phyloP scores from a whole-genome alignment of 2,113 vertebrate species.

The Bombycilla garrulus region DNA sequence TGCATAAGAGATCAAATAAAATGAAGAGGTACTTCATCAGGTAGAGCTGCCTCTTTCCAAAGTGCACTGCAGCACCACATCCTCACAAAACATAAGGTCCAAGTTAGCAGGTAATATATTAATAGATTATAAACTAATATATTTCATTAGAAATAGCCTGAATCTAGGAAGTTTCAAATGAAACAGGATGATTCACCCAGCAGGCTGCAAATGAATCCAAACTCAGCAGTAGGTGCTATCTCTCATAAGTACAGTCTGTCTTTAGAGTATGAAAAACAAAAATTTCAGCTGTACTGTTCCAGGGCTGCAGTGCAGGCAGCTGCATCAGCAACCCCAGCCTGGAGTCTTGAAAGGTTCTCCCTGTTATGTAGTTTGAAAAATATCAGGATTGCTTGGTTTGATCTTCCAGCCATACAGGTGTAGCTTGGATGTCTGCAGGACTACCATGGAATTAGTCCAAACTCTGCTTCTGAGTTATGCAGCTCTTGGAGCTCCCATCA shows the following conservation, averaged over 20 bases:
- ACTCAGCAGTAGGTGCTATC: neutral
- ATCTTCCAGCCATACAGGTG: neutral
- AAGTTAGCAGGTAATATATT: neutral
- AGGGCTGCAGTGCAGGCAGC: neutral
- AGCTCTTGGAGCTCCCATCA: neutral
- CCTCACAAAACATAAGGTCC: neutral
- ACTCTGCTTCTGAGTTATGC: neutral
- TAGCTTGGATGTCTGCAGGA: neutral
- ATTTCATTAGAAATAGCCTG: neutral
- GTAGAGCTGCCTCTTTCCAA: neutral
- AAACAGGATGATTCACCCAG: neutral
- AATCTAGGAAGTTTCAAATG: neutral
- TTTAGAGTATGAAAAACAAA: neutral
- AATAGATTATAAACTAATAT: neutral
- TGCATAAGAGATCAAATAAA: neutral
- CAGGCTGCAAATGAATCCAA: neutral
- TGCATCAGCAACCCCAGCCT: neutral
- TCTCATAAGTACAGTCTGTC: neutral
- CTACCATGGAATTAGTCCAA: neutral
- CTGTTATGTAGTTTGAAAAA: neutral
- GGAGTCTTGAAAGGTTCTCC: neutral
- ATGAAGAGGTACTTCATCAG: neutral
- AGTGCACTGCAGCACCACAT: neutral
- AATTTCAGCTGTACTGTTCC: neutral
- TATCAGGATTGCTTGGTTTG: neutral